Percentiles rank a stretch among this genome's conserved stretches.
phyloP scores from a whole-genome alignment of 2,888 invertebrate species.

The Seira musarum region DNA sequence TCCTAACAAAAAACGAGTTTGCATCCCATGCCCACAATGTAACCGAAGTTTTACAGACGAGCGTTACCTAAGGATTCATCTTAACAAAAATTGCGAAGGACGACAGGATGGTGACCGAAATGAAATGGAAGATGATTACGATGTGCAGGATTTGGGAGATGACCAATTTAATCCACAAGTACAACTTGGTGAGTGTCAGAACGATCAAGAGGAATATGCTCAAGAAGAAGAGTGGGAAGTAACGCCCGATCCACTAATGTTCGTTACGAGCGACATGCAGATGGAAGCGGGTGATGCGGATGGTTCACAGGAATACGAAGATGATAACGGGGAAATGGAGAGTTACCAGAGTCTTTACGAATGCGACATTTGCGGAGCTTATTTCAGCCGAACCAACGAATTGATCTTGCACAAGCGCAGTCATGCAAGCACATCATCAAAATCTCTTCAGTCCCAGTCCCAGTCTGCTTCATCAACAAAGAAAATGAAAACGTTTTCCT shows the following conservation, averaged over 20 bases:
- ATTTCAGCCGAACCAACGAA: slow-evolving; percentile 52
- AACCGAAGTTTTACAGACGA: slow-evolving; percentile 51
- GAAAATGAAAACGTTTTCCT: slow-evolving; percentile 38
- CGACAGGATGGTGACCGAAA: background rate
- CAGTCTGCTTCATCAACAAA: background rate
- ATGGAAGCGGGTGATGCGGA: slow-evolving; percentile 20
- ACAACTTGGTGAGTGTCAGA: background rate
- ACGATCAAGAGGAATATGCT: slow-evolving; percentile 7
- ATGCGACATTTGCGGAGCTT: slow-evolving; percentile 42
- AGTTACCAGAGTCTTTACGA: slow-evolving; percentile 21
- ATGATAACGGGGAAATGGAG: slow-evolving; percentile 18
- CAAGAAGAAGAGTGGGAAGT: slow-evolving; percentile 19
- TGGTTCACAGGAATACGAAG: slow-evolving; percentile 19
- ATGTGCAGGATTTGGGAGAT: background rate
- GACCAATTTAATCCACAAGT: background rate
- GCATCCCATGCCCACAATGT: slow-evolving; percentile 52
- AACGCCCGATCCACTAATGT: slow-evolving; percentile 43
- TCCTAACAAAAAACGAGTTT: slow-evolving; percentile 29
- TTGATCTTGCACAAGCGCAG: slow-evolving; percentile 49
- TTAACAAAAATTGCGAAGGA: slow-evolving; percentile 38
- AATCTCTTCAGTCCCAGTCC: background rate
- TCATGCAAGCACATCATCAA: background rate
- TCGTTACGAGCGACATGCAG: slow-evolving; percentile 36
- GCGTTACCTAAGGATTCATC: slow-evolving; percentile 55
- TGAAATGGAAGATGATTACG: slow-evolving; percentile 8